These are phyloP conservation scores for Caenorhabditis panamensis DNA, from an alignment of 2,888 invertebrate genomes.

Conservation along the genomic window DNA sequence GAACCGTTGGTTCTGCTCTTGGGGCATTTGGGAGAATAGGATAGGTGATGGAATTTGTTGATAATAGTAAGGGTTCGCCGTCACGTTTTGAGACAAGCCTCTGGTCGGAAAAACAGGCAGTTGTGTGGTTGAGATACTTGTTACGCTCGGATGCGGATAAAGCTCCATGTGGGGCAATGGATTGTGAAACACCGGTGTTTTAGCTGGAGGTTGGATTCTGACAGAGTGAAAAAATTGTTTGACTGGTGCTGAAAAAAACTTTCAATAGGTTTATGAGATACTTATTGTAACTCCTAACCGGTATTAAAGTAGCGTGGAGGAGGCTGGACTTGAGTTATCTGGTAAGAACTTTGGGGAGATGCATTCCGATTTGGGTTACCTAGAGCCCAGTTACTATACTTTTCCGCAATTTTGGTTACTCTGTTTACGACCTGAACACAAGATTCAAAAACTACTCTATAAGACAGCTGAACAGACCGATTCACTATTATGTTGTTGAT, in stretches of 20 bases:
- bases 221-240: conserved; percentile 50
- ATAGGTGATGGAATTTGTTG: conserved; percentile 40
- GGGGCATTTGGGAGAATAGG: conserved; percentile 16
- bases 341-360: not conserved
- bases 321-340: conserved; percentile 34
- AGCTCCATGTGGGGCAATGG: not conserved
- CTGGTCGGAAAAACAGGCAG: conserved; percentile 3
- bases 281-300: conserved; percentile 12
- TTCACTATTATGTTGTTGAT: conserved; percentile 12
- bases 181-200: conserved; percentile 7
- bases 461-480: conserved; percentile 6
- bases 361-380: conserved; percentile 13
- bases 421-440: conserved; percentile 28
- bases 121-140: not conserved
- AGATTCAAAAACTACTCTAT: not conserved
- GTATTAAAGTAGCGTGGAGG: conserved; percentile 38
- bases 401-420: conserved; percentile 46
- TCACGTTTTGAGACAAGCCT: conserved; percentile 10
- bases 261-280: not conserved
- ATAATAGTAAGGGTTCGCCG: conserved; percentile 1
- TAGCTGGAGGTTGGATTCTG: conserved; percentile 34
- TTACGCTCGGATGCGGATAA: conserved; percentile 3
- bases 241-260: conserved; percentile 45
- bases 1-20: conserved; percentile 21
- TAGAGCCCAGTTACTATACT: conserved; percentile 58